Percentiles rank a stretch among this genome's conserved stretches.
Conservation (phyloP, 2,797 vertebrate genomes). For the Amphiprion clarkii region DNA sequence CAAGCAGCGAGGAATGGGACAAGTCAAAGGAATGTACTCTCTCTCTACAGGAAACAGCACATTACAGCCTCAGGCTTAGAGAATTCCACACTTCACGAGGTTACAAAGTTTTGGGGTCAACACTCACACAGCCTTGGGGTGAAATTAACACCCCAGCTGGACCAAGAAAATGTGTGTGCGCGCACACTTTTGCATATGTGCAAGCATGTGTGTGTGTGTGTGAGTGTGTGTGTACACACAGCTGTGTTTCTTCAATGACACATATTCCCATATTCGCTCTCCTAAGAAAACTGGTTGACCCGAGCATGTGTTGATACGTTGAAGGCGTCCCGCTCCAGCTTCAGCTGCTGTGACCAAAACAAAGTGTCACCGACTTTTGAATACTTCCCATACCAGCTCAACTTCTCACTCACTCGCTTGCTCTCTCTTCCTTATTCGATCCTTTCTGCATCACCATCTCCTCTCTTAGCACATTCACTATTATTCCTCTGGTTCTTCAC, state of each 20-base stretch:
- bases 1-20: slow-evolving; percentile 67
- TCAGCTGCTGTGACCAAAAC: slow-evolving; percentile 70
- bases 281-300: slow-evolving; percentile 76
- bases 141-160: slow-evolving; percentile 86
- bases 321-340: slow-evolving; percentile 60
- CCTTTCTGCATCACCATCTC: not conserved
- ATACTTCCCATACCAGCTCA: slow-evolving; percentile 23
- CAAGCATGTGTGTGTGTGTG: slow-evolving; percentile 36
- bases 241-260: slow-evolving; percentile 84
- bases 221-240: slow-evolving; percentile 75
- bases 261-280: slow-evolving; percentile 78
- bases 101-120: slow-evolving; percentile 83
- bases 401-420: slow-evolving; percentile 15
- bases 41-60: slow-evolving; percentile 81
- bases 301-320: slow-evolving; percentile 66
- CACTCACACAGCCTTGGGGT: slow-evolving; percentile 80
- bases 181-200: slow-evolving; percentile 33
- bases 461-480: not conserved
- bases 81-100: slow-evolving; percentile 84
- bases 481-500: not conserved
- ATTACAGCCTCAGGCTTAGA: slow-evolving; percentile 78
- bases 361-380: slow-evolving; percentile 64
- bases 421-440: slow-evolving; percentile 8
- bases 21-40: slow-evolving; percentile 79
- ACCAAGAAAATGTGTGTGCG: slow-evolving; percentile 68